Base-by-base conservation (phyloP, 1,140 invertebrate genomes). In the Drosophila orosa region DNA sequence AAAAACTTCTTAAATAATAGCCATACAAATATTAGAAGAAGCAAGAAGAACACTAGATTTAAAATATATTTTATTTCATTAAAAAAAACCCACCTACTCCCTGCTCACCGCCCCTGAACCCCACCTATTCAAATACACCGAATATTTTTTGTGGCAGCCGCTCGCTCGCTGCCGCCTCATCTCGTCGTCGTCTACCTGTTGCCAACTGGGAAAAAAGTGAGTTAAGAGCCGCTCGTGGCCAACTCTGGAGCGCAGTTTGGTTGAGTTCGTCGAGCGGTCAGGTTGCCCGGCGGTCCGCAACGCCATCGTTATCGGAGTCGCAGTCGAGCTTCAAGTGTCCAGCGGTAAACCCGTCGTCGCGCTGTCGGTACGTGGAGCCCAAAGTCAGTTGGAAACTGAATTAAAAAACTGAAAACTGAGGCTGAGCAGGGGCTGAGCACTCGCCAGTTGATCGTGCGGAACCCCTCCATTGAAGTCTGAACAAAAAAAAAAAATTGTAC, bases 191-290 rank as follows among this genome's bases (percentile, higher is more conserved):
- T 2, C 47, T 87, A 87, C 82, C 82, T 86, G 83, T 87, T 86
- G 82, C 82, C 71, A 87, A 78, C 62, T 72, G 76, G 48, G 50
- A 50, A 65, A 67, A 78, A 79, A 63, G 61, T 59, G 50, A 78
- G 82, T 86, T 86, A 86, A 86, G 82, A 86, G 83, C 74, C 72
- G 73, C 56, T 74, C 44, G 72, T 52, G 62, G 42, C 66, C 59
- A 66, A 65, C 60, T 66, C 58, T 72, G 56, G 80, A 89, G 84
- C 84, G 42, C 84, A 89, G 84, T 89, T 89, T 80, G 58, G 66
- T 73, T 78, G 80, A 80, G 85, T 67, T 80, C 67, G 65, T 58
- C 68, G 80, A 83, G 73, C 76, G 57, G 83, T 73, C 44, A 61
- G 75, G 83, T 86, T 83, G 83, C 17, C 40, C 66, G 59, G 44